These are phyloP conservation scores for Diadegma fenestrale DNA, from an alignment of 2,888 invertebrate genomes.

Conservation along the genomic window DNA sequence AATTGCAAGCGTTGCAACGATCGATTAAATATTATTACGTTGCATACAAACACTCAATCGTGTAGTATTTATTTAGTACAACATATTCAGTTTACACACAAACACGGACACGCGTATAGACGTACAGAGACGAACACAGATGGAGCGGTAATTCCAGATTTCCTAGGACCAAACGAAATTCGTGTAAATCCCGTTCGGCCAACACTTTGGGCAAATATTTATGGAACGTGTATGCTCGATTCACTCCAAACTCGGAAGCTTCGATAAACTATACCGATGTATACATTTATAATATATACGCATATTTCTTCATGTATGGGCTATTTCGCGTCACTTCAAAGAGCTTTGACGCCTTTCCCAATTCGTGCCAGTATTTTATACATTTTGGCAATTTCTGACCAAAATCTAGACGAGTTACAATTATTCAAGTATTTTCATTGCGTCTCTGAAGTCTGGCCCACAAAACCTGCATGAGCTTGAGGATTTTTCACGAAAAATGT, in stretches of 20 bases:
- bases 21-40: conserved; percentile 74
- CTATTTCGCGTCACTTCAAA: too few relatives aligned
- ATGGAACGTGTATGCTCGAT: conserved; percentile 80
- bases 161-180: conserved; percentile 55
- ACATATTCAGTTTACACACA: conserved; percentile 34
- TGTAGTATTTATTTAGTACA: conserved; percentile 55
- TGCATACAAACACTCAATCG: conserved; percentile 68
- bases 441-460: too few relatives aligned
- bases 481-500: too few relatives aligned
- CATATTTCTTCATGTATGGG: conserved; percentile 14
- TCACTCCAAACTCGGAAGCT: conserved; percentile 57
- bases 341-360: too few relatives aligned
- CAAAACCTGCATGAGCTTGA: too few relatives aligned
- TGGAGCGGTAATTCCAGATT: conserved; percentile 17
- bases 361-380: too few relatives aligned
- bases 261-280: conserved; percentile 33
- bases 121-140: neutral
- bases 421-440: too few relatives aligned
- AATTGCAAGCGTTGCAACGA: conserved; percentile 52
- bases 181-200: conserved; percentile 66
- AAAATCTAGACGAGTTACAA: too few relatives aligned
- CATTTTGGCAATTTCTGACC: too few relatives aligned
- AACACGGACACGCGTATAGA: neutral
- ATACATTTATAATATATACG: conserved; percentile 24
- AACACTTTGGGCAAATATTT: conserved; percentile 82